A percentile compares a stretch with the other conserved stretches of the same genome.
Evolutionary conservation across 1,140 invertebrate genomes (phyloP).

Genomic region (Drosophila albomicans): DNA sequence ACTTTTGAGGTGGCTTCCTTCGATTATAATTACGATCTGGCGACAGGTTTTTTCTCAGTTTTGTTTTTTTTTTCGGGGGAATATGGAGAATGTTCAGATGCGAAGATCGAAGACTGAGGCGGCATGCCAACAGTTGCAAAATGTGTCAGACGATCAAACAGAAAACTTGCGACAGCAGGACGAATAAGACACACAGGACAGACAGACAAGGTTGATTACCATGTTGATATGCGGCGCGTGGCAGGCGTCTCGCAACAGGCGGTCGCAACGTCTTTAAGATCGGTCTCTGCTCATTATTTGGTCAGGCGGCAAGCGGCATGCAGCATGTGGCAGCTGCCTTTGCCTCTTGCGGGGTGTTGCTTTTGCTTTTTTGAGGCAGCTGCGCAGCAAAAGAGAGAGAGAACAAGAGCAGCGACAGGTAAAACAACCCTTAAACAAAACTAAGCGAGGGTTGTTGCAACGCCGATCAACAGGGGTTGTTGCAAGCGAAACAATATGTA

Average conservation of each 20-base stretch:
- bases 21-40: conserved; percentile 63
- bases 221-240: conserved; percentile 82
- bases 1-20: conserved; percentile 34
- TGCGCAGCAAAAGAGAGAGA: conserved; percentile 39
- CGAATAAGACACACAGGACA: conserved; percentile 14
- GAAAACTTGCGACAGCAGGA: conserved; percentile 51
- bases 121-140: conserved; percentile 72
- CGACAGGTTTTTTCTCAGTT: conserved; percentile 60
- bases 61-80: neutral
- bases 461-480: conserved; percentile 43
- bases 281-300: conserved; percentile 44
- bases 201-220: conserved; percentile 64
- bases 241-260: conserved; percentile 52
- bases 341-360: conserved; percentile 40
- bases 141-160: conserved; percentile 42
- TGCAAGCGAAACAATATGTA: conserved; percentile 19
- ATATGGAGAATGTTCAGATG: conserved; percentile 27
- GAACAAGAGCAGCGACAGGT: conserved; percentile 53
- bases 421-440: conserved; percentile 61
- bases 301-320: conserved; percentile 31
- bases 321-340: conserved; percentile 77
- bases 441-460: conserved; percentile 16
- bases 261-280: conserved; percentile 34
- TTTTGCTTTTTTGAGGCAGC: conserved; percentile 55
- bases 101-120: neutral